A percentile compares a stretch with the other conserved stretches of the same genome.
These are phyloP conservation scores for Galendromus occidentalis DNA, from an alignment of 1,140 invertebrate species.

Conservation along the genomic window DNA sequence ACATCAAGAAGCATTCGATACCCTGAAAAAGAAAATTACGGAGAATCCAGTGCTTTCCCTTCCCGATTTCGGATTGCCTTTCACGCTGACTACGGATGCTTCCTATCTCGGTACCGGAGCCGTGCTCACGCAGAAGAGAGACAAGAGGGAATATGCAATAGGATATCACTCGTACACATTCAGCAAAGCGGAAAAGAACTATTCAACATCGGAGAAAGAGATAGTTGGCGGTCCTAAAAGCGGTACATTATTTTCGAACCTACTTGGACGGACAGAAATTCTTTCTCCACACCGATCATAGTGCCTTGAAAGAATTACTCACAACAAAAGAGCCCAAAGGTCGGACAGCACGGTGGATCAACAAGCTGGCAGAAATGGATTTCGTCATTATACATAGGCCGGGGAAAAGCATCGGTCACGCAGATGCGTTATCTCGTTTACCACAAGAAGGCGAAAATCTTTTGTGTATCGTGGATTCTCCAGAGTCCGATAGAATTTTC, in stretches of 20 bases:
- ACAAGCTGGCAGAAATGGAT: constrained; percentile 8
- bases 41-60: neutral
- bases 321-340: neutral
- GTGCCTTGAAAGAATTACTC: constrained; percentile 12
- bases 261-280: constrained; percentile 11
- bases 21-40: neutral
- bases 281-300: constrained; percentile 13
- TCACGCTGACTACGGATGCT: constrained; percentile 10
- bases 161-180: neutral
- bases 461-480: too few species aligned
- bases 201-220: constrained; percentile 4
- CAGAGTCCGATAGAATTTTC: too few species aligned
- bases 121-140: neutral
- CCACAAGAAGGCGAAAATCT: too few species aligned
- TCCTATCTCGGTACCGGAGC: neutral
- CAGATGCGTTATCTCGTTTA: neutral
- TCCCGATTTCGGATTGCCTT: neutral
- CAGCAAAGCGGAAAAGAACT: neutral
- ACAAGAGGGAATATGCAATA: neutral
- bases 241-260: constrained; percentile 5
- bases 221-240: neutral
- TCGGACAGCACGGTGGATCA: constrained; percentile 12
- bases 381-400: constrained; percentile 13
- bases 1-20: neutral
- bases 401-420: constrained; percentile 12